phyloP scores from a whole-genome alignment of 2,113 vertebrate species.

The Nothobranchius kuhntae region DNA sequence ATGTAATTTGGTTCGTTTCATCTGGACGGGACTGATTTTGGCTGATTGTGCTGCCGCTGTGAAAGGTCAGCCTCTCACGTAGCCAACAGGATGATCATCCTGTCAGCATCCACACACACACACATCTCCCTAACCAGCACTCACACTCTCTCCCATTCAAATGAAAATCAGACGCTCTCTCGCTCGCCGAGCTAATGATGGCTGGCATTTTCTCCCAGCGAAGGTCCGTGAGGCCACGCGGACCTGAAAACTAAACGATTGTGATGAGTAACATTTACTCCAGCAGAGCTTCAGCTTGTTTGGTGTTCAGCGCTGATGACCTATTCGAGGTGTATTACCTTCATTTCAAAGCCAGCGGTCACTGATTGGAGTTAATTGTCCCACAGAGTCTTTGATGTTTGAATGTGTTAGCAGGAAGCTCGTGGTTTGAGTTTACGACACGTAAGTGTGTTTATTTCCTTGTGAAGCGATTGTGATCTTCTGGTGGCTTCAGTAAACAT shows the following conservation, averaged over 20 bases:
- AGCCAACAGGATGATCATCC: constrained; percentile 42
- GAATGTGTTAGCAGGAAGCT: constrained; percentile 39
- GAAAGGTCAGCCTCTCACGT: constrained; percentile 62
- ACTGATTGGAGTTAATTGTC: constrained; percentile 34
- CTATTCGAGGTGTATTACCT: constrained; percentile 72
- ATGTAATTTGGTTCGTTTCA: constrained; percentile 34
- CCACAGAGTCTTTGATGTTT: constrained; percentile 35
- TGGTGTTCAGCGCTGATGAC: constrained; percentile 50
- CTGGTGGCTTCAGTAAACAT: constrained; percentile 1
- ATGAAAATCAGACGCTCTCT: constrained; percentile 13
- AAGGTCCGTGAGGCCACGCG: constrained; percentile 48
- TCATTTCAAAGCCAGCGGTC: constrained; percentile 53
- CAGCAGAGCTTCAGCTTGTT: constrained; percentile 26
- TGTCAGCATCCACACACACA: constrained; percentile 22
- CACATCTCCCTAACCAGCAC: constrained; percentile 20
- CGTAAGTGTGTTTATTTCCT: constrained; percentile 13
- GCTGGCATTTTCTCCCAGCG: constrained; percentile 55
- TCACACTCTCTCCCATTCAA: constrained; percentile 35
- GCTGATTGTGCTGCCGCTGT: constrained; percentile 26
- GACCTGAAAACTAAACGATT: constrained; percentile 18
- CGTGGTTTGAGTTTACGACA: neutral
- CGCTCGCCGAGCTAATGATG: constrained; percentile 35
- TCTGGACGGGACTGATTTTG: constrained; percentile 51
- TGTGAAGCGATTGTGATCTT: constrained; percentile 5
- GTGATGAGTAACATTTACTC: constrained; percentile 49